A percentile compares a stretch with the other conserved stretches of the same genome.
Conservation (phyloP, 2,797 vertebrate species). For the Tachyglossus aculeatus region DNA sequence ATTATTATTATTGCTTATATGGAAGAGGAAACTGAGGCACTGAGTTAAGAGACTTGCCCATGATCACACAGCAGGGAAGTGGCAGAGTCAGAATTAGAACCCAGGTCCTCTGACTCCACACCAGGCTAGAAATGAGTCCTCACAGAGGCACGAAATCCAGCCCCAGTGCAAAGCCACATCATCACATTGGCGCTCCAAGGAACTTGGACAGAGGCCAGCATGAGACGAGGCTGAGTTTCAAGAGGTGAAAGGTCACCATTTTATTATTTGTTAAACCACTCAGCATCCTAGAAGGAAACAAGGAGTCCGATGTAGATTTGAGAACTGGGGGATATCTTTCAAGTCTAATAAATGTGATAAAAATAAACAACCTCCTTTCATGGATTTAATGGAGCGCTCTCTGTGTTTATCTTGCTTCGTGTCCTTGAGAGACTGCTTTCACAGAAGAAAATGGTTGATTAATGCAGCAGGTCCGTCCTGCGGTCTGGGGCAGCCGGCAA, state of each 20-base stretch:
- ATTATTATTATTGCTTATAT: no score
- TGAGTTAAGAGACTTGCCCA: neutral
- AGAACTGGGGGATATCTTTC: constrained; percentile 31
- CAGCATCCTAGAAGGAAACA: constrained; percentile 35
- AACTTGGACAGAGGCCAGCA: neutral
- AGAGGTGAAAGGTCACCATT: constrained; percentile 38
- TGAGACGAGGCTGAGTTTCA: constrained; percentile 10
- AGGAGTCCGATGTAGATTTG: neutral
- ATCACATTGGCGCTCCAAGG: neutral
- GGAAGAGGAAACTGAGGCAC: neutral
- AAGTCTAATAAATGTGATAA: constrained; percentile 46
- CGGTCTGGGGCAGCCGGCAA: neutral
- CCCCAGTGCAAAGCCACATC: rapidly evolving
- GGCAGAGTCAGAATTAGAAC: neutral
- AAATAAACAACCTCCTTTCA: constrained; percentile 45
- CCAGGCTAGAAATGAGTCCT: neutral
- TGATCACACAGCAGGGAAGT: neutral
- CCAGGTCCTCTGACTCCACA: neutral
- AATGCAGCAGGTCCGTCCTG: neutral
- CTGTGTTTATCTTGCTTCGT: constrained; percentile 30
- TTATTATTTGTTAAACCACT: constrained; percentile 44
- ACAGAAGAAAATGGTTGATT: constrained; percentile 31
- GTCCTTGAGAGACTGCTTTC: constrained; percentile 18
- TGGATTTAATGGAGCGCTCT: constrained; percentile 24
- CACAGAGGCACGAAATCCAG: neutral